Conservation (phyloP, 2,797 vertebrate genomes). For the Morelia viridis region DNA sequence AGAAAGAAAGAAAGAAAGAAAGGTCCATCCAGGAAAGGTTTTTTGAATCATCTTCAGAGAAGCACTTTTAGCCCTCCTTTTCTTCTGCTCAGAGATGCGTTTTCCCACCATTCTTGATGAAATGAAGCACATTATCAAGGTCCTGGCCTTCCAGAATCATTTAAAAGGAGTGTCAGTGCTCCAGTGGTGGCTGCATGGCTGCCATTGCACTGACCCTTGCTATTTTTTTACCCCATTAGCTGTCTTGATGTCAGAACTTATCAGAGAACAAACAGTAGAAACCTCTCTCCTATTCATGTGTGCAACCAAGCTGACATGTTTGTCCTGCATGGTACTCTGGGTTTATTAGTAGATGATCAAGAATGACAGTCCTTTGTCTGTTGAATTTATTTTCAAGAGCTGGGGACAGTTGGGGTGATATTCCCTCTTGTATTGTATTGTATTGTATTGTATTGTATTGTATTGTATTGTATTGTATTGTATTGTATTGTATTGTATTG, state of each 20-base stretch:
- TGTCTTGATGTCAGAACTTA: not conserved
- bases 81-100: not conserved
- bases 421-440: not conserved
- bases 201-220: not conserved
- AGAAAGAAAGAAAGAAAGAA: no score
- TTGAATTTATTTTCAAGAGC: not conserved
- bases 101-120: slow-evolving; percentile 15
- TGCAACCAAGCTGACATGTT: not conserved
- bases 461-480: no score
- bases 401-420: not conserved
- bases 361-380: not conserved
- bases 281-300: rapidly evolving
- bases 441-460: no score
- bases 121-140: rapidly evolving
- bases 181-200: not conserved
- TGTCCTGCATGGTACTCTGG: not conserved
- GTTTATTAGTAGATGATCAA: not conserved
- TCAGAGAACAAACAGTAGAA: not conserved
- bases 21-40: not conserved
- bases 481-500: no score
- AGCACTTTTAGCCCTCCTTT: not conserved
- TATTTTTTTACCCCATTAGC: not conserved
- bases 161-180: not conserved
- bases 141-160: slow-evolving; percentile 12
- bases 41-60: not conserved